Evolutionary conservation across 2,888 invertebrate genomes (phyloP).

Genomic region (Drosophila quinaria): DNA sequence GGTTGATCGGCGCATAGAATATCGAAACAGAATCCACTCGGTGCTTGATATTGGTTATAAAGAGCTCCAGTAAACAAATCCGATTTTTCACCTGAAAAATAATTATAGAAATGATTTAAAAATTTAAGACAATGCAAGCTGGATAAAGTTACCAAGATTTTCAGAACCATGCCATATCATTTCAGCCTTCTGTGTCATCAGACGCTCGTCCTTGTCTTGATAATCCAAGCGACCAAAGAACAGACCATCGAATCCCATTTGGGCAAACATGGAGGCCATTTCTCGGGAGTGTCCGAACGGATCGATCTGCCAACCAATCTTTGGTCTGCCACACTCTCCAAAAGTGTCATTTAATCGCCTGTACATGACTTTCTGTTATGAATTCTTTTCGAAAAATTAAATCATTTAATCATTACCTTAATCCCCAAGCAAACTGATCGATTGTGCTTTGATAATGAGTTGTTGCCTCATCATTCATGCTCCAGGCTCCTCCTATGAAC

Average conservation of each 20-base stretch:
- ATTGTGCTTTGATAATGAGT: conserved; percentile 90
- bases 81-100: conserved; percentile 47
- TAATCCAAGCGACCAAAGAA: conserved; percentile 95
- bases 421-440: conserved; percentile 90
- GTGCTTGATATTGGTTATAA: conserved; percentile 93
- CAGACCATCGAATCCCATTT: conserved; percentile 95
- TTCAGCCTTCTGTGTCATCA: conserved; percentile 89
- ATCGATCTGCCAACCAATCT: conserved; percentile 94
- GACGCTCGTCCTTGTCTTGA: conserved; percentile 90
- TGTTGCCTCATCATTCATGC: conserved; percentile 93
- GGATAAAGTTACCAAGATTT: conserved; percentile 87
- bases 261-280: conserved; percentile 92
- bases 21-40: conserved; percentile 97
- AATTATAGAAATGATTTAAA: not conserved
- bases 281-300: conserved; percentile 95
- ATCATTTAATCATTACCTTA: conserved; percentile 86
- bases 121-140: not conserved
- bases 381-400: rapidly evolving
- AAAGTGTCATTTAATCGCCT: conserved; percentile 90
- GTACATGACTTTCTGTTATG: not conserved
- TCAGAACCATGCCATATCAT: conserved; percentile 93
- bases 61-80: conserved; percentile 94
- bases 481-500: conserved; percentile 93
- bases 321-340: conserved; percentile 91
- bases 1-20: conserved; percentile 93